Evolutionary conservation across 30 jellyfish, hydroid and myxozoan species (phyloP).

Genomic region (Chrysaora quinquecirrha): DNA sequence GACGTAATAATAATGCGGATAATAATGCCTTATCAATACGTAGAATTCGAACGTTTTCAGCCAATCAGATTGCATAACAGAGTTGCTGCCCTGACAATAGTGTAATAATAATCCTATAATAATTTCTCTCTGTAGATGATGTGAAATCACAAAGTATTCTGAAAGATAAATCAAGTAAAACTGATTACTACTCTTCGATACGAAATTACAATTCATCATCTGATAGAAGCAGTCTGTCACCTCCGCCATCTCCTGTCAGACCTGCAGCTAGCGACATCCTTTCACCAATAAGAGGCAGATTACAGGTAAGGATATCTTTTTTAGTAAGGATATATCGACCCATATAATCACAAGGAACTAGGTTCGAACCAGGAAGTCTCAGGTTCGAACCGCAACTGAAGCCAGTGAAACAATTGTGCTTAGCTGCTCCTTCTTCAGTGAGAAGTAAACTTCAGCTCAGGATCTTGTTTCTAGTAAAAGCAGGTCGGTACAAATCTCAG

Average conservation of each 20-base stretch:
- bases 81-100: no score
- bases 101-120: no score
- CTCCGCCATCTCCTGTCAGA: constrained; percentile 87
- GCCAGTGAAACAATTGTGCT: no score
- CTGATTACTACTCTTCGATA: constrained; percentile 50
- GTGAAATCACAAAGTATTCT: constrained; percentile 19
- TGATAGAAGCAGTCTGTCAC: constrained; percentile 40
- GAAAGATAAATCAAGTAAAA: constrained; percentile 42
- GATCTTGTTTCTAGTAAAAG: neutral
- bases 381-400: no score
- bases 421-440: neutral
- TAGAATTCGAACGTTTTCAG: no score
- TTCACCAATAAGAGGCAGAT: constrained; percentile 58
- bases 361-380: no score
- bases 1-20: no score
- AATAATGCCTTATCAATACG: no score
- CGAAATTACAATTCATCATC: constrained; percentile 37
- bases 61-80: no score
- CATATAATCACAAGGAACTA: no score
- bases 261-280: constrained; percentile 59
- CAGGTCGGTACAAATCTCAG: neutral
- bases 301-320: constrained; percentile 56
- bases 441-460: neutral
- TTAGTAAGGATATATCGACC: no score
- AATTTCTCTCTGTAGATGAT: no score